Evolutionary conservation across 2,797 vertebrate species (phyloP).

Genomic region (Anguilla obscura): DNA sequence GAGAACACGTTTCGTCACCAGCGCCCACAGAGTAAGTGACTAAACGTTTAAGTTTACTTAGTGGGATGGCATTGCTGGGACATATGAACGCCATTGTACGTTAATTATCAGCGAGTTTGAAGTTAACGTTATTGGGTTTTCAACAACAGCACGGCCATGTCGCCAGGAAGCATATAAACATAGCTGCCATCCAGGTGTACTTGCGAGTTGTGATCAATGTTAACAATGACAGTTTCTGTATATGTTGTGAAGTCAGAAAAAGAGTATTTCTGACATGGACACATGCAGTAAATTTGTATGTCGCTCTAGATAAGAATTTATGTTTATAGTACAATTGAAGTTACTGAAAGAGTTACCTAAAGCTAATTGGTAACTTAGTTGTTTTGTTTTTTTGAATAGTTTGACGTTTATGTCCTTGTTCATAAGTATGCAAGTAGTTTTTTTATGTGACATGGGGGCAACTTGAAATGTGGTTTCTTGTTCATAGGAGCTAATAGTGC

Average conservation of each 20-base stretch:
- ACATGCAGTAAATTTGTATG: too few relatives aligned
- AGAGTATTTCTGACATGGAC: too few relatives aligned
- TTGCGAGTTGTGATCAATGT: too few relatives aligned
- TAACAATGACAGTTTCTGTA: too few relatives aligned
- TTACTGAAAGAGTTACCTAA: background rate
- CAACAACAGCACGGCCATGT: too few relatives aligned
- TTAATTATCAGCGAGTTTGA: background rate
- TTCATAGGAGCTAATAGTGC: slow-evolving; percentile 70
- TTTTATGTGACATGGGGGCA: background rate
- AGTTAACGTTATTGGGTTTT: background rate
- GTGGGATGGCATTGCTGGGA: background rate
- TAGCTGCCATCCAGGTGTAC: too few relatives aligned
- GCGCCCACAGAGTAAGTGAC: slow-evolving; percentile 72
- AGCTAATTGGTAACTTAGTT: background rate
- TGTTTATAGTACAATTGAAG: background rate
- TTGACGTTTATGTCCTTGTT: background rate
- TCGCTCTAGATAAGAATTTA: too few relatives aligned
- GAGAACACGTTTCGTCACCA: slow-evolving; percentile 81
- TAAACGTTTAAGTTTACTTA: too few relatives aligned
- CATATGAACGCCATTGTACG: background rate
- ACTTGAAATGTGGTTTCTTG: background rate
- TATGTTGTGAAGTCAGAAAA: too few relatives aligned
- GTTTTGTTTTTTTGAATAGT: background rate
- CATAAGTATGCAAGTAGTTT: background rate
- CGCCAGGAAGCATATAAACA: too few relatives aligned